Base-by-base conservation (phyloP, 2,888 invertebrate genomes). In the Agrilus cyanescens region DNA sequence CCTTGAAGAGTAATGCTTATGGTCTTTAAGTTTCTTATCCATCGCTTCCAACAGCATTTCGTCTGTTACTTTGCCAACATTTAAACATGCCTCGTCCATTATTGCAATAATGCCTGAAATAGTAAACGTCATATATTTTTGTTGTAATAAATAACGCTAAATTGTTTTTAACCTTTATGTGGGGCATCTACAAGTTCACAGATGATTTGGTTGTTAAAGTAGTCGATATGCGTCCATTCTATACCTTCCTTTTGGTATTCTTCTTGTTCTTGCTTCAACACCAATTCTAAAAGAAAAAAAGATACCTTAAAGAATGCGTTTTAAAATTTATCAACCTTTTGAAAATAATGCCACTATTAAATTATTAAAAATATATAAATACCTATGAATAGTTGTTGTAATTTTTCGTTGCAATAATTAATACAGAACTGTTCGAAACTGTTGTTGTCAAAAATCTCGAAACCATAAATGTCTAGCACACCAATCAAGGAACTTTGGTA, bases 371-470 rank as follows among this genome's bases (percentile, higher is more conserved):
- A n/a, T n/a, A n/a, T n/a, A n/a, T n/a, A 51, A 70, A 67, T 59
- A 86, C 87, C 87, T 59, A 97, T 97, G 63, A 97, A 97, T 30
- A 97, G 72, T 66, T 97, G 97, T 63, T 97, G 97, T 50, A 97
- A 72, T 64, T 97, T 97, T 71, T 97, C 97, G 64, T 97, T 97
- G 63, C 96, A 97, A 69, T 96, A 97, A 70, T 97, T 97, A 61
- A 97, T 97, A 67, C 96, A 97, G 69, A 97, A 93, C 70, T 97
- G 97, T 66, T 97, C 97, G 68, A 97, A 95, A 70, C 91, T 93
- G 68, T 97, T 97, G 20, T 78, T 78, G 54, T 95, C 94, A 66
- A 98, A 95, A 53, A 97, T 94, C 72, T 98, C 97, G 67, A 97
- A 98, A 14, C 97, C 97, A 65, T 97, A 98, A 60, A 98, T 98